These are phyloP conservation scores for Acleris emargana DNA, from an alignment of 2,888 invertebrate genomes.

Conservation along the genomic window DNA sequence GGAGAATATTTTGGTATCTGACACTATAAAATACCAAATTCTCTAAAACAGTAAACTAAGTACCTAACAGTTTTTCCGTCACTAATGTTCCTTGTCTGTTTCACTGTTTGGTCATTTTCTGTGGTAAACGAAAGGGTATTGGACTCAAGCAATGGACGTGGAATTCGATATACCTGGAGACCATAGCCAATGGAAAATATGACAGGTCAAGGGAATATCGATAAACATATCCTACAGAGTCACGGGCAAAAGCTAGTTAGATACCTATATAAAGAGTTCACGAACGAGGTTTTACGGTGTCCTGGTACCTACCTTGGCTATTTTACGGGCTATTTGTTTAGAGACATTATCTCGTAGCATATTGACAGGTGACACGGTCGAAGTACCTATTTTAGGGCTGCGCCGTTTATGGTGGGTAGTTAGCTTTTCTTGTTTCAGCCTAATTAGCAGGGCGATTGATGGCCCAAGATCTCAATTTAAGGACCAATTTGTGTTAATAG, in stretches of 20 bases:
- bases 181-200: neutral
- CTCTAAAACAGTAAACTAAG: too few species aligned
- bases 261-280: slow-evolving; percentile 70
- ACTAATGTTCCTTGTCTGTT: too few species aligned
- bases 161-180: too few species aligned
- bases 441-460: slow-evolving; percentile 13
- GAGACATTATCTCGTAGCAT: slow-evolving; percentile 22
- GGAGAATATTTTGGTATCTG: too few species aligned
- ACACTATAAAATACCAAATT: too few species aligned
- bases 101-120: too few species aligned
- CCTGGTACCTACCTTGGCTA: slow-evolving; percentile 55
- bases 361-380: slow-evolving; percentile 33
- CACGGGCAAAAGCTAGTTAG: slow-evolving; percentile 46
- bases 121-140: too few species aligned
- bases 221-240: rapidly evolving
- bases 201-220: neutral
- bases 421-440: neutral
- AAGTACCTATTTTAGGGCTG: slow-evolving; percentile 17
- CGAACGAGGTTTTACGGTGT: slow-evolving; percentile 57
- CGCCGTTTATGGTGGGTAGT: slow-evolving; percentile 13
- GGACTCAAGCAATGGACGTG: too few species aligned
- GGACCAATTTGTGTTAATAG: too few species aligned
- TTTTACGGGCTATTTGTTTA: slow-evolving; percentile 51
- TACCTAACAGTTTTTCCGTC: too few species aligned
- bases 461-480: too few species aligned